Evolutionary conservation across 2,888 invertebrate species (phyloP), one percentile per base, ranked within the genome.

Genomic region (Stictocephala bisonia): DNA sequence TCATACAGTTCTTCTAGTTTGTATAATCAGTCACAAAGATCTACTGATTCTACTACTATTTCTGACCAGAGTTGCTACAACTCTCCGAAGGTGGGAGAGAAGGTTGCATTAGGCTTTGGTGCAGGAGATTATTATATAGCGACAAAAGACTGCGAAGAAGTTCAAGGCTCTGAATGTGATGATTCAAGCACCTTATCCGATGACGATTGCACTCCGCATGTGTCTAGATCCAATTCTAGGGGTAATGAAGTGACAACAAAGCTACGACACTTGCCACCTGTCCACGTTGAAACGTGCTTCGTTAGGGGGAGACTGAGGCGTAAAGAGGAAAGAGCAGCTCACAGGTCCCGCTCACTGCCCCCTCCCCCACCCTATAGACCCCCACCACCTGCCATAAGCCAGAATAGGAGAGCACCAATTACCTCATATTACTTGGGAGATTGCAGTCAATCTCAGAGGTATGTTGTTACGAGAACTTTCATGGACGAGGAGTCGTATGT

Each of bases 231-330:
- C 41, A 85, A 85, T 77, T 84, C 84, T 11, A 79, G 85, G n/a
- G 84, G 86, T 3, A 85, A 86, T 71, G 84, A 84, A 70, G 83
- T 83, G 35, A 77, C 77, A 24, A 76, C 78, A 0, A 74, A 74
- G 69, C 66, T 79, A 80, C 68, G 80, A 78, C 74, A 82, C 80
- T 85, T 89, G 78, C 90, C 89, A 71, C 89, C 90, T 0, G 90
- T 90, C 26, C 90, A 90, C 79, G 87, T 89, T 78, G 88, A 86
- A 78, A 86, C 77, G 22, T 78, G 70, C 58, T 81, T 78, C 66
- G 79, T 80, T 13, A 77, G 81, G 18, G 82, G 80, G 41, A 77
- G 82, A 68, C 77, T 80, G 70, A 78, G 80, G 70, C 78, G 80
- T 22, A 79, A 80, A 74, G 82, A 80, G 68, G 80, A 77, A 20